Evolutionary conservation across 2,113 vertebrate genomes (phyloP).

Genomic region (Pavo muticus): DNA sequence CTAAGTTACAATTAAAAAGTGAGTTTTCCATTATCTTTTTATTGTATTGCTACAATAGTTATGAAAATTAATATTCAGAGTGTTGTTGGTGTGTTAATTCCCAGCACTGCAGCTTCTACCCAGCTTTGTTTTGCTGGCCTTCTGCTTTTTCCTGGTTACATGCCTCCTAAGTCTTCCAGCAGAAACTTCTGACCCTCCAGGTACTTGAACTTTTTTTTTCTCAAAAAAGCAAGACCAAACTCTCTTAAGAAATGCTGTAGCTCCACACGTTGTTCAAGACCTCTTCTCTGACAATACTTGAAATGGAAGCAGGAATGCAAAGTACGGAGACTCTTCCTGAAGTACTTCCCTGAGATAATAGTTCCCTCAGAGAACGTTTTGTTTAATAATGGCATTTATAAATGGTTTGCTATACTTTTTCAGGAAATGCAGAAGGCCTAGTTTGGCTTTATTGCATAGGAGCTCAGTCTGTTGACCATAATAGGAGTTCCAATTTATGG

Average conservation of each 20-base stretch:
- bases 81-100: not conserved
- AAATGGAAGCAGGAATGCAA: not conserved
- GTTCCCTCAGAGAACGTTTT: not conserved
- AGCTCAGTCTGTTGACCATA: constrained; percentile 47
- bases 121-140: not conserved
- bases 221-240: not conserved
- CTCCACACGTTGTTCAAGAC: not conserved
- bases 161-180: not conserved
- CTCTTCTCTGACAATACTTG: not conserved
- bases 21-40: not conserved
- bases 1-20: not conserved
- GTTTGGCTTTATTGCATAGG: constrained; percentile 49
- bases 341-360: constrained; percentile 18
- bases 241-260: not conserved
- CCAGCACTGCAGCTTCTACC: not conserved
- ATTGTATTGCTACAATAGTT: not conserved
- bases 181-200: not conserved
- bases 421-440: constrained; percentile 57
- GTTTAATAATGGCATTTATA: constrained; percentile 26
- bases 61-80: not conserved
- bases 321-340: not conserved
- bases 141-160: not conserved
- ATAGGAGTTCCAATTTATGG: constrained; percentile 58
- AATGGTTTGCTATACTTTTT: constrained; percentile 39
- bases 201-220: not conserved